phyloP scores from a whole-genome alignment of 2,113 vertebrate genomes.

The Passer montanus region DNA sequence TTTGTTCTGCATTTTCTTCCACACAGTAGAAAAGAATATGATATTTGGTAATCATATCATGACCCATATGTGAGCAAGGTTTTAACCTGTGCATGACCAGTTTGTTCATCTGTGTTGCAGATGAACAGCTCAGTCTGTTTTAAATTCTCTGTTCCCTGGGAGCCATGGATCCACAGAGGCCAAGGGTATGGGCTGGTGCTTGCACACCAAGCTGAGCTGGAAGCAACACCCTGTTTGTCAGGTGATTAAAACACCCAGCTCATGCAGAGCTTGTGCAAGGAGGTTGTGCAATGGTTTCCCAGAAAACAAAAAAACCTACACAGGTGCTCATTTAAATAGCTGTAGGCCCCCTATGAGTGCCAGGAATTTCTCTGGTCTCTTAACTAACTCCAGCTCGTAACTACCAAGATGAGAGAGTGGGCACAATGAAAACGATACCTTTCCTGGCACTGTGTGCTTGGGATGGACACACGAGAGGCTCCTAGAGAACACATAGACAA shows the following conservation, averaged over 20 bases:
- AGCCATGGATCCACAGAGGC: accelerated
- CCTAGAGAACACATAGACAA: neutral
- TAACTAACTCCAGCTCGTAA: neutral
- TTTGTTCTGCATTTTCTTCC: neutral
- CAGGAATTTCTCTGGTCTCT: neutral
- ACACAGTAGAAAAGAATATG: accelerated
- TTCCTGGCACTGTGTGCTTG: neutral
- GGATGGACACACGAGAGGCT: neutral
- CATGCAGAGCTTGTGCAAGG: neutral
- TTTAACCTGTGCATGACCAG: neutral
- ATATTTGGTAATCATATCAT: accelerated
- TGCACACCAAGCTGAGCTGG: neutral
- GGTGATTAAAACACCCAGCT: neutral
- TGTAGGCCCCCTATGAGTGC: neutral
- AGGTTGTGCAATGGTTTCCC: neutral
- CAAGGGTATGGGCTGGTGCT: neutral
- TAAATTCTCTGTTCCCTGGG: accelerated
- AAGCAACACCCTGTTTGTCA: neutral
- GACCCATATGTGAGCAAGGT: neutral
- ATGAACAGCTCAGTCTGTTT: neutral
- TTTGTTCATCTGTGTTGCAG: neutral
- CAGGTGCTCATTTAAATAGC: neutral
- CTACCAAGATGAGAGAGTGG: neutral
- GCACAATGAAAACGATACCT: neutral
- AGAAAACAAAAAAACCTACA: neutral